phyloP scores from a whole-genome alignment of 2,797 vertebrate species.

The Myotis findleyi region DNA sequence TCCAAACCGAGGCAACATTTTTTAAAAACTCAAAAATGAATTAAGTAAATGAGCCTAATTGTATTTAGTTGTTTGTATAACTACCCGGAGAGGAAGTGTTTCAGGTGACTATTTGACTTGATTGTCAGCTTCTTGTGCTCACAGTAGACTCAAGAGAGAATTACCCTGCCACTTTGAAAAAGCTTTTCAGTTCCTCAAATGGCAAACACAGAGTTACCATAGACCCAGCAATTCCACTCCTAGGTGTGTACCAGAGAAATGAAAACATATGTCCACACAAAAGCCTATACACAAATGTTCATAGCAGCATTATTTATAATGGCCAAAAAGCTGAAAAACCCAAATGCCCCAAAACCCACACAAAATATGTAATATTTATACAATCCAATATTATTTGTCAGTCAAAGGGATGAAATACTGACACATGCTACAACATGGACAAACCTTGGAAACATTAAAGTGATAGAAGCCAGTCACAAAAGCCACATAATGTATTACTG shows the following conservation, averaged over 20 bases:
- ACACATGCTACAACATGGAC: not conserved
- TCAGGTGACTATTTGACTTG: not conserved
- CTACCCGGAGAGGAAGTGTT: not conserved
- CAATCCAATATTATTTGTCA: not conserved
- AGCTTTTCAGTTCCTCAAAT: not conserved
- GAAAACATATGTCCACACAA: not conserved
- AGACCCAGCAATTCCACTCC: not conserved
- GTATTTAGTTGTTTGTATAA: not conserved
- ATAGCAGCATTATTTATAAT: not conserved
- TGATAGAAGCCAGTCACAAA: slow-evolving; percentile 6
- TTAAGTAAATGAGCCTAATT: not conserved
- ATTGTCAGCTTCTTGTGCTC: not conserved
- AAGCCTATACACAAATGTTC: not conserved
- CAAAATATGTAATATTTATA: not conserved
- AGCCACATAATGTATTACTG: not conserved
- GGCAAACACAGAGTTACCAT: not conserved
- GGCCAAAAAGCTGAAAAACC: not conserved
- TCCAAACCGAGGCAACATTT: not conserved
- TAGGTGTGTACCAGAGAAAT: not conserved
- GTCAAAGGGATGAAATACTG: not conserved
- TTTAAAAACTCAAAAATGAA: slow-evolving; percentile 16
- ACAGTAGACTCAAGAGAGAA: not conserved
- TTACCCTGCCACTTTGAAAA: not conserved
- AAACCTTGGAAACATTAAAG: not conserved
- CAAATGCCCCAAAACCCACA: not conserved